These are phyloP conservation scores for Noturus placidus DNA, from an alignment of 2,113 vertebrate genomes.

Conservation along the genomic window DNA sequence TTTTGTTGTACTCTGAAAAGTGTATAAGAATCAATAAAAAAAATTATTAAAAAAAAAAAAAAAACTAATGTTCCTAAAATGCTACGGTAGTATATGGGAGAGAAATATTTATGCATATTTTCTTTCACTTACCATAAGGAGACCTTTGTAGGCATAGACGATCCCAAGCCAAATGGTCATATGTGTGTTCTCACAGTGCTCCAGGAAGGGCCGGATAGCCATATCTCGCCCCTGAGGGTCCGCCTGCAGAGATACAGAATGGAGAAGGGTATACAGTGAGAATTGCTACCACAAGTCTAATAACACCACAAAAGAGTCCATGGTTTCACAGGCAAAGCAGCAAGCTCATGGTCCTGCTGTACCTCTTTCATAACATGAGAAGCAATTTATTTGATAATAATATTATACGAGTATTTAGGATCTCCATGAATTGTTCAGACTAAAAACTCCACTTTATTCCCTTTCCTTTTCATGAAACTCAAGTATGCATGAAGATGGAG, in stretches of 20 bases:
- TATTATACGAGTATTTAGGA: not conserved
- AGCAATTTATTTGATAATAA: not conserved
- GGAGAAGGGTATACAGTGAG: constrained; percentile 34
- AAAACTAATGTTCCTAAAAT: not conserved
- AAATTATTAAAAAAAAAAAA: too few relatives aligned
- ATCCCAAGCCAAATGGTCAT: constrained; percentile 99
- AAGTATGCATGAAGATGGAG: constrained; percentile 3
- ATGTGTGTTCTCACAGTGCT: constrained; percentile 98
- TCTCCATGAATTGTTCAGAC: not conserved
- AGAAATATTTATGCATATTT: constrained; percentile 13
- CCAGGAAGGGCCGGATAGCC: constrained; percentile 94
- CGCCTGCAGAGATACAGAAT: constrained; percentile 73
- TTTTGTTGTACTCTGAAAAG: too few relatives aligned
- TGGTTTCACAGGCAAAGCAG: constrained; percentile 14
- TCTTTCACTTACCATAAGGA: constrained; percentile 90
- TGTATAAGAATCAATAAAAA: too few relatives aligned
- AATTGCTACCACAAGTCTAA: constrained; percentile 16
- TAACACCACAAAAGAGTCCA: not conserved
- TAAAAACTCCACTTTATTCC: not conserved
- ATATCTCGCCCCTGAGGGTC: constrained; percentile 96
- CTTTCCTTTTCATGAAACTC: not conserved
- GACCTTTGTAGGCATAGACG: constrained; percentile 97
- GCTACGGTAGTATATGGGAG: constrained; percentile 34
- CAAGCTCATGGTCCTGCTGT: not conserved
- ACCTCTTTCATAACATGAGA: not conserved